Conservation (phyloP, 2,113 vertebrate species). For the Brachionichthys hirsutus region DNA sequence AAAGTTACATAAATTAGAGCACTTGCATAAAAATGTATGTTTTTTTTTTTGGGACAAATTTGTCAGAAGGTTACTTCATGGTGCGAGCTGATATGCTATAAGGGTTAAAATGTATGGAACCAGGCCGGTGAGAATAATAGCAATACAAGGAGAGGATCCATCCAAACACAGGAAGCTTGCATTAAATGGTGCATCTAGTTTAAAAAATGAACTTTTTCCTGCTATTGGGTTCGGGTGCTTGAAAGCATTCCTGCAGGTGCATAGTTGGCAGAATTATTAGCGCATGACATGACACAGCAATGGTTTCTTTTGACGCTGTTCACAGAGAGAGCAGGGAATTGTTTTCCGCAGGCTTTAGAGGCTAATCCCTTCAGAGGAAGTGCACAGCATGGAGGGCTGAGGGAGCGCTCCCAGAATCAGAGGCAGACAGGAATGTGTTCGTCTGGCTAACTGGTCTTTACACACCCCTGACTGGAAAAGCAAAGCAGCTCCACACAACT, state of each 20-base stretch:
- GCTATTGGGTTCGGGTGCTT: constrained; percentile 5
- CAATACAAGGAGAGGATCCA: constrained; percentile 23
- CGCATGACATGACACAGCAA: constrained; percentile 26
- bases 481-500: constrained; percentile 40
- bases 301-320: constrained; percentile 61
- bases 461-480: constrained; percentile 41
- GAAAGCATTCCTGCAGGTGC: constrained; percentile 39
- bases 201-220: constrained; percentile 23
- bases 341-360: constrained; percentile 64
- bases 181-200: constrained; percentile 48
- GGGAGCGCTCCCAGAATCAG: constrained; percentile 51
- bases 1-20: too few species aligned
- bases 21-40: too few species aligned
- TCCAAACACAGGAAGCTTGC: constrained; percentile 43
- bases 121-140: constrained; percentile 44
- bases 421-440: constrained; percentile 70
- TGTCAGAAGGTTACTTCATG: too few species aligned
- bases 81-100: too few species aligned
- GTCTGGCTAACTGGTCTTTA: constrained; percentile 59
- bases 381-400: constrained; percentile 53
- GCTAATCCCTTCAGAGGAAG: constrained; percentile 71
- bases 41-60: too few species aligned
- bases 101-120: constrained; percentile 55
- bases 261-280: constrained; percentile 47
- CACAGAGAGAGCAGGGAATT: constrained; percentile 56